These are phyloP conservation scores for Ceratothoa steindachneri DNA, from an alignment of 2,888 invertebrate species.

Conservation along the genomic window DNA sequence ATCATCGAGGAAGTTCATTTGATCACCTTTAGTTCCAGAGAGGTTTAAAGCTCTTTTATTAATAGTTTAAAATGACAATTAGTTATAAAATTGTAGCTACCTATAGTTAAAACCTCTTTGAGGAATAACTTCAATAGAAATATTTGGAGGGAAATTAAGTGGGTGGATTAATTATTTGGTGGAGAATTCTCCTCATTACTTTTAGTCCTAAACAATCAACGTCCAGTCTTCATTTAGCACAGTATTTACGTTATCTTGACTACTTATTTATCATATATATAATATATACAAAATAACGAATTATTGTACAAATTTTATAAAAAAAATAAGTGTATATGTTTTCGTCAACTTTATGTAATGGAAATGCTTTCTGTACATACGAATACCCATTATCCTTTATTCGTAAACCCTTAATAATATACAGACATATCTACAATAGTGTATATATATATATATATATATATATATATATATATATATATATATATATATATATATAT, in stretches of 20 bases:
- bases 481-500: slow-evolving; percentile 15
- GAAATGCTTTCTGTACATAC: no score
- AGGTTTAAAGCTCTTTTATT: no score
- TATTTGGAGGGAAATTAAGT: neutral
- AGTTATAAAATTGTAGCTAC: no score
- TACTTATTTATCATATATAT: slow-evolving; percentile 13
- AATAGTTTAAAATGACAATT: no score
- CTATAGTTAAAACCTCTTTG: neutral
- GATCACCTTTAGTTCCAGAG: no score
- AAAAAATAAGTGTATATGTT: no score
- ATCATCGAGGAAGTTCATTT: no score
- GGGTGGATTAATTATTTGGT: neutral
- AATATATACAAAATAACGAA: neutral
- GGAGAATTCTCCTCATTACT: neutral
- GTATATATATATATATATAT: slow-evolving; percentile 10
- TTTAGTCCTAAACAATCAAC: neutral
- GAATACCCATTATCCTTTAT: neutral
- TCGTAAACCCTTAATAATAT: neutral
- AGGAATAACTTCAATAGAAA: neutral
- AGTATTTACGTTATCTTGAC: no score
- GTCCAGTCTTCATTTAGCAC: no score
- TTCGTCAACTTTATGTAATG: no score
- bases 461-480: slow-evolving; percentile 16
- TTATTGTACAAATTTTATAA: no score
- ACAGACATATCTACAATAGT: neutral